Base-by-base conservation (phyloP, 2,113 vertebrate genomes). In the Pelecanoides urinatrix region DNA sequence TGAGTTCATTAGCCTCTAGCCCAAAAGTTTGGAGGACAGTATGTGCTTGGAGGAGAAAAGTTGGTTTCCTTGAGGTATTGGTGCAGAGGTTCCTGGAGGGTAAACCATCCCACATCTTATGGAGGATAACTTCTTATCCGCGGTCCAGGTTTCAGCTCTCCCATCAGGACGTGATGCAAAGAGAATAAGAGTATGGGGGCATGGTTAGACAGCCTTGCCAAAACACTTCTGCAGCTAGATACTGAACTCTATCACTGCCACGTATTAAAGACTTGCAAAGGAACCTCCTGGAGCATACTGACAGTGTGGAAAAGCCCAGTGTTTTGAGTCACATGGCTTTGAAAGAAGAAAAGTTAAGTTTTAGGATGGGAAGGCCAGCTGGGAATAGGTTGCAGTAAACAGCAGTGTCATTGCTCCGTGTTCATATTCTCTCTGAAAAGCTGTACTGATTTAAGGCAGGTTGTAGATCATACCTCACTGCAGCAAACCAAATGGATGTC, bases 251-350 rank as follows among this genome's bases (percentile, higher is more conserved):
- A 47, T 44, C 42, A 13, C 7, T 29, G 25, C 16, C 11, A 18
- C 2, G 0, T 30, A 44, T 27, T 22, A 32, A 36, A 70, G 38
- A 16, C 15, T 25, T 44, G 25, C 0, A 2, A 79, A 65, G 55
- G 25, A 61, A 8, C 2, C 7, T 72, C 22, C 29, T 45, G 62
- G 23, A 61, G 27, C 32, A 4, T 3, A 6, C 0, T 1, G 5
- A 40, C 8, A 12, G 5, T 9, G 17, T 45, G 49, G 59, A 23
- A 56, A 72, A 63, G 6, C 17, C 30, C 38, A 16, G 0, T 3
- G 4, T 27, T 29, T n/a, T 36, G 45, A 70, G 18, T 6, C 2
- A 0, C 2, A 1, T 0, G 3, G 23, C 7, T 74, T 40, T 62
- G 52, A 55, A 53, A 45, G 52, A 70, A 29, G 32, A 40, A 59